A percentile compares a stretch with the other conserved stretches of the same genome.
These are phyloP conservation scores for Halichondria panicea DNA, from an alignment of 37 sponge, comb jelly and placozoan genomes.

Conservation along the genomic window DNA sequence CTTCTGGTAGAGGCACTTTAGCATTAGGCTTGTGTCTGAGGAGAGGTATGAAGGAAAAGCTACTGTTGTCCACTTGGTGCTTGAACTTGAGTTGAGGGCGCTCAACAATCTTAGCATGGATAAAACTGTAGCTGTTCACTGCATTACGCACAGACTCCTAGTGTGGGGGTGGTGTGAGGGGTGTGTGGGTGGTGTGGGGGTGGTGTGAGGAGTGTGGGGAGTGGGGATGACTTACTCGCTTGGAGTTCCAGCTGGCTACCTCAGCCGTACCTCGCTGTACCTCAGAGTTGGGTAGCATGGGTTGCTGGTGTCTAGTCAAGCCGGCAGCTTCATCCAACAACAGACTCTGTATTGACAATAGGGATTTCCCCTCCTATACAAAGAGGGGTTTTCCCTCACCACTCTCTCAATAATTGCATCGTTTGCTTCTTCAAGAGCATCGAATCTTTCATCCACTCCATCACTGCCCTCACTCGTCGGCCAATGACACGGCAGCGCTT, in stretches of 20 bases:
- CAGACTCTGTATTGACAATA: conserved; percentile 16
- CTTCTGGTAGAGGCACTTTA: conserved; percentile 44
- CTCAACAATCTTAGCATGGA: conserved; percentile 71
- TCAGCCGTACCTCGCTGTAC: conserved; percentile 37
- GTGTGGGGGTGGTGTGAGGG: too few species aligned
- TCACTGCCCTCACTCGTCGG: conserved; percentile 10
- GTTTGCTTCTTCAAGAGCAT: conserved; percentile 84
- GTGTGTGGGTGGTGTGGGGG: too few species aligned
- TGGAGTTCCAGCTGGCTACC: conserved; percentile 84
- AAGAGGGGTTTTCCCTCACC: conserved; percentile 37
- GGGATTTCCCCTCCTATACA: background rate
- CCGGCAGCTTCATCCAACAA: conserved; percentile 73
- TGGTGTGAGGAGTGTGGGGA: too few species aligned
- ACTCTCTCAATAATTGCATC: conserved; percentile 86
- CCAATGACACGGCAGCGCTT: conserved; percentile 65
- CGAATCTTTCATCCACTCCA: conserved; percentile 83
- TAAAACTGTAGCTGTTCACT: conserved; percentile 13
- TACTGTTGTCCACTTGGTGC: conserved; percentile 84
- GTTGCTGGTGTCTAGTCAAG: conserved; percentile 40
- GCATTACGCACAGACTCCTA: conserved; percentile 31
- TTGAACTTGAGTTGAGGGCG: conserved; percentile 83
- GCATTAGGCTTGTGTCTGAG: conserved; percentile 86
- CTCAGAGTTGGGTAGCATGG: conserved; percentile 5
- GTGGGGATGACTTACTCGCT: conserved; percentile 19
- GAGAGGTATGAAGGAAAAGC: conserved; percentile 75